Evolutionary conservation across 2,113 vertebrate genomes (phyloP).

Genomic region (Myodes glareolus): DNA sequence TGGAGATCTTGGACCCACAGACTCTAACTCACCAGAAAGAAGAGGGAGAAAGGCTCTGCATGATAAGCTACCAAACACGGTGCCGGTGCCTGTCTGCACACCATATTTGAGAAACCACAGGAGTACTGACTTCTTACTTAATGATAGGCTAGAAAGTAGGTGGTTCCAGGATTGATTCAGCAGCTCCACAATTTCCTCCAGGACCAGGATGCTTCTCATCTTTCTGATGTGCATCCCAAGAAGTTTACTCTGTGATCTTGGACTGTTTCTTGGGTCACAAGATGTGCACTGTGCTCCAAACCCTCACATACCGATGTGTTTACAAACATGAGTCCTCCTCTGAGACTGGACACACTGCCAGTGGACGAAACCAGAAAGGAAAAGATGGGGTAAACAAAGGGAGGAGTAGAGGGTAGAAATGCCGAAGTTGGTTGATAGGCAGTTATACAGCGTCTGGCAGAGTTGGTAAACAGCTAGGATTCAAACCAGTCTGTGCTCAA

Average conservation of each 20-base stretch:
- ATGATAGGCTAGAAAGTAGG: constrained; percentile 18
- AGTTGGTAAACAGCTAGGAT: constrained; percentile 15
- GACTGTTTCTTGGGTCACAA: constrained; percentile 46
- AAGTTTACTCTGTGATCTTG: neutral
- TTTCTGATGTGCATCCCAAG: constrained; percentile 24
- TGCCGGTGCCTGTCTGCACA: neutral
- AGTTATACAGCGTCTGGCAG: neutral
- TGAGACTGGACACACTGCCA: neutral
- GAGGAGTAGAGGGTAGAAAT: neutral
- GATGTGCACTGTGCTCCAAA: neutral
- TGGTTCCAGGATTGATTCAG: constrained; percentile 1
- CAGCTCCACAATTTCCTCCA: constrained; percentile 24
- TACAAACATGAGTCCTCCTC: constrained; percentile 8
- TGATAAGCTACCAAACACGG: constrained; percentile 21
- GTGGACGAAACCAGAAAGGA: neutral
- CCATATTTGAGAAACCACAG: neutral
- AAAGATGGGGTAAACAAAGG: neutral
- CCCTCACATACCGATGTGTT: neutral
- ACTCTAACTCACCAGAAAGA: constrained; percentile 6
- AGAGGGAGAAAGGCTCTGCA: neutral
- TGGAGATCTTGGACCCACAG: neutral
- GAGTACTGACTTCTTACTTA: constrained; percentile 8
- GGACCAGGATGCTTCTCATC: neutral
- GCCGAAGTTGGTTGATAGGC: neutral
- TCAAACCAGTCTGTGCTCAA: neutral